A percentile compares a stretch with the other conserved stretches of the same genome.
phyloP scores from a whole-genome alignment of 2,797 vertebrate species.

The Melanotaenia nigrans region DNA sequence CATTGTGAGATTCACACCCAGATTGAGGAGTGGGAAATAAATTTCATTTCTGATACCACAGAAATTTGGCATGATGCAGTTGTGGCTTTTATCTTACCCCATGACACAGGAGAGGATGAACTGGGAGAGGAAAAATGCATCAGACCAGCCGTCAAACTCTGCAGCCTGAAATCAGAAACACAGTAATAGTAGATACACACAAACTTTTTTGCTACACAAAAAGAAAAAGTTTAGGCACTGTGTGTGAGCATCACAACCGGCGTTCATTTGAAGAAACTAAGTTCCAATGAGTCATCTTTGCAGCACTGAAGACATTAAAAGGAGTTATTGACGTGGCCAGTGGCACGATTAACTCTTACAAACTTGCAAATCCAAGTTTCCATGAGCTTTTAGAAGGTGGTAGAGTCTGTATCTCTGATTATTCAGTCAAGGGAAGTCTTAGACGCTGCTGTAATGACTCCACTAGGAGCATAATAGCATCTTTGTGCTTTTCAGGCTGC shows the following conservation, averaged over 20 bases:
- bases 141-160: slow-evolving; percentile 93
- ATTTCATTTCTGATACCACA: slow-evolving; percentile 7
- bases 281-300: background rate
- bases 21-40: background rate
- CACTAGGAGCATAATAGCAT: slow-evolving; percentile 75
- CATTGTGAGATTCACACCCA: slow-evolving; percentile 1
- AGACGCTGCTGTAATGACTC: slow-evolving; percentile 62
- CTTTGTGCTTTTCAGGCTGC: slow-evolving; percentile 79
- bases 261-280: background rate
- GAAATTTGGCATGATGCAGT: slow-evolving; percentile 9
- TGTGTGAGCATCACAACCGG: background rate
- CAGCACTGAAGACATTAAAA: background rate
- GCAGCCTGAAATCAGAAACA: slow-evolving; percentile 80
- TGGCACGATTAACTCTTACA: background rate
- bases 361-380: background rate
- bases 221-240: background rate
- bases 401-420: slow-evolving; percentile 30
- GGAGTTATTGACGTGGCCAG: no score
- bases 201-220: no score
- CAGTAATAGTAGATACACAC: background rate
- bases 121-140: slow-evolving; percentile 88
- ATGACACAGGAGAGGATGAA: slow-evolving; percentile 93
- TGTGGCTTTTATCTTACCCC: slow-evolving; percentile 86
- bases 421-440: slow-evolving; percentile 35
- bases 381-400: background rate